phyloP scores from a whole-genome alignment of 2,888 invertebrate species.

The Hyalella azteca region DNA sequence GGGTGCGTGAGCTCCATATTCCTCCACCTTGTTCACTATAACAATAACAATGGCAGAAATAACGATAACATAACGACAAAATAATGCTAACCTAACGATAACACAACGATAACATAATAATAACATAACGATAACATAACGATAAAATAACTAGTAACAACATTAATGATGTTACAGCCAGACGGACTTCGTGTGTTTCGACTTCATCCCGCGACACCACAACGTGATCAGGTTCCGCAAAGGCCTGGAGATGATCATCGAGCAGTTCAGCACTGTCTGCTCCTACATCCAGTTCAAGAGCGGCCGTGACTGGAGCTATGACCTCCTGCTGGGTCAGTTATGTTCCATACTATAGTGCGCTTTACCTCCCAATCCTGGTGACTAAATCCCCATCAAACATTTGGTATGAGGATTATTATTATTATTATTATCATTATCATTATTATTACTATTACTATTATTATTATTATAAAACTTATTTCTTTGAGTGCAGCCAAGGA shows the following conservation, averaged over 20 bases:
- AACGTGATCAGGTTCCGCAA: constrained; percentile 90
- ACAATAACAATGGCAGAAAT: neutral
- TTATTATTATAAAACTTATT: no score
- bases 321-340: constrained; percentile 73
- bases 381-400: no score
- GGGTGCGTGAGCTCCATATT: no score
- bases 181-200: constrained; percentile 96
- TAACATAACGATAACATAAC: no score
- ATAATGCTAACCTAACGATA: no score
- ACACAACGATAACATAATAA: no score
- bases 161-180: constrained; percentile 71
- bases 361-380: neutral
- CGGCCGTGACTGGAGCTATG: constrained; percentile 80
- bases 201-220: constrained; percentile 93
- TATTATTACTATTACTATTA: no score
- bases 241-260: constrained; percentile 86
- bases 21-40: neutral
- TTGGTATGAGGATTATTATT: no score
- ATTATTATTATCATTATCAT: no score
- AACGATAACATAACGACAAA: no score
- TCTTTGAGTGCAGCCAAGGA: constrained; percentile 76
- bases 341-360: no score
- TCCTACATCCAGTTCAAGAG: constrained; percentile 93
- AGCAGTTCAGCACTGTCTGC: constrained; percentile 89
- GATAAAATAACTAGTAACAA: no score